Conservation (phyloP, 2,888 invertebrate genomes). For the Cryptocheilus praepositus region DNA sequence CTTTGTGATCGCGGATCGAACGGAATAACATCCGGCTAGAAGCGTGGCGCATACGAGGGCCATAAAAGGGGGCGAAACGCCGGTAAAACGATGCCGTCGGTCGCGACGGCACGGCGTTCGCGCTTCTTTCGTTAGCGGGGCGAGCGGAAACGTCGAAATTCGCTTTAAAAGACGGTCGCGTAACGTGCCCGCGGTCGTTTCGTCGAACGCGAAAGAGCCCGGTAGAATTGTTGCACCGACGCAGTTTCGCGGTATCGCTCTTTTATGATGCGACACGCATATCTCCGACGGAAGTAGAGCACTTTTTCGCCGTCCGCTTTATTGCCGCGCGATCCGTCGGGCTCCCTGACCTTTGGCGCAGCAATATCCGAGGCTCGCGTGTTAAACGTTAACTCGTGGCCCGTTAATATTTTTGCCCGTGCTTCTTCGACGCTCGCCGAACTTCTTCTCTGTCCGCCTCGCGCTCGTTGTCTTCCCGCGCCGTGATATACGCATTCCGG, state of each 20-base stretch:
- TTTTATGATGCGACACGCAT: slow-evolving; percentile 46
- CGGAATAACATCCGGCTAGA: slow-evolving; percentile 3
- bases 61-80: no score
- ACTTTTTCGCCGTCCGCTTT: slow-evolving; percentile 45
- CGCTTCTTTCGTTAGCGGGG: slow-evolving; percentile 14
- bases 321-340: slow-evolving; percentile 16
- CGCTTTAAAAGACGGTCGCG: no score
- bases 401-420: slow-evolving; percentile 29
- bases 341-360: no score
- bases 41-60: slow-evolving; percentile 8
- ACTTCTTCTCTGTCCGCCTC: slow-evolving; percentile 15
- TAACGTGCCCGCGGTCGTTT: no score
- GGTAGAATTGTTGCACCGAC: no score
- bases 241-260: no score
- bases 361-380: slow-evolving; percentile 38
- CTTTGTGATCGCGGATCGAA: slow-evolving; percentile 19
- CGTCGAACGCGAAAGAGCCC: no score
- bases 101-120: slow-evolving; percentile 4
- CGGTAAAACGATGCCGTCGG: no score
- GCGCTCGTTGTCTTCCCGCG: slow-evolving; percentile 13
- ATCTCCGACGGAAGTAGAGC: slow-evolving; percentile 54
- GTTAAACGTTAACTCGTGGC: slow-evolving; percentile 51
- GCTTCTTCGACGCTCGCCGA: slow-evolving; percentile 22
- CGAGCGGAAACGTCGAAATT: no score
- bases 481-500: not conserved